Evolutionary conservation across 1,140 invertebrate species (phyloP).

Genomic region (Papilio dardanus): DNA sequence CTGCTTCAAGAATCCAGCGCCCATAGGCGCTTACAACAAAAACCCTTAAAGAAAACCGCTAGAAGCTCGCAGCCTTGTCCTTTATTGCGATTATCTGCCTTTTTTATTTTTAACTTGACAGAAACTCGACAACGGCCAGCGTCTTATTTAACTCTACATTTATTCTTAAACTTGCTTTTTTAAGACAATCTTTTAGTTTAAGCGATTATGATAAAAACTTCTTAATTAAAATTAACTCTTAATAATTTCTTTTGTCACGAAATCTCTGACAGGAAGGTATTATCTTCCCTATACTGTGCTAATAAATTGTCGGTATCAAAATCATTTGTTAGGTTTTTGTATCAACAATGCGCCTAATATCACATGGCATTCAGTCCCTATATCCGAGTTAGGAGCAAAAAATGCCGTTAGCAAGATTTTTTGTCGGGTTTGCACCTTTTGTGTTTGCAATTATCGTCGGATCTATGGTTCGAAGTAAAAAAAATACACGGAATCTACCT

Average conservation of each 20-base stretch:
- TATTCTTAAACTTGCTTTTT: slow-evolving; percentile 18
- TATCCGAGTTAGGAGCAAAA: slow-evolving; percentile 50
- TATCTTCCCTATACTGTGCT: neutral
- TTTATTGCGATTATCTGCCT: slow-evolving; percentile 45
- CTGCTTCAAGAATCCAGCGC: slow-evolving; percentile 58
- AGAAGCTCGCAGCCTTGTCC: slow-evolving; percentile 46
- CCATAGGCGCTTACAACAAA: slow-evolving; percentile 61
- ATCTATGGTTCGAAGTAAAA: slow-evolving; percentile 46
- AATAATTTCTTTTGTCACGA: neutral
- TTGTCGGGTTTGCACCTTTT: slow-evolving; percentile 57
- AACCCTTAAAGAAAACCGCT: slow-evolving; percentile 56
- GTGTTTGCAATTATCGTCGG: slow-evolving; percentile 69
- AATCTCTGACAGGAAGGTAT: neutral
- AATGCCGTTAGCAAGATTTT: slow-evolving; percentile 58
- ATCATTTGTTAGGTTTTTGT: slow-evolving; percentile 46
- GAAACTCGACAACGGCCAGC: neutral
- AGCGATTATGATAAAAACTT: no score
- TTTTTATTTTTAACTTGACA: slow-evolving; percentile 36
- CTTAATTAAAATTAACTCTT: neutral
- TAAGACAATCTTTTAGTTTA: no score
- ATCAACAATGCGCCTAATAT: slow-evolving; percentile 51
- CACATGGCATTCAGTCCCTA: slow-evolving; percentile 57
- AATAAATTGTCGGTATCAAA: slow-evolving; percentile 46
- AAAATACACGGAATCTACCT: neutral
- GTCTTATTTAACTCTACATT: slow-evolving; percentile 21